Evolutionary conservation across 1,140 invertebrate genomes (phyloP).

Genomic region (Sycophila sp.): DNA sequence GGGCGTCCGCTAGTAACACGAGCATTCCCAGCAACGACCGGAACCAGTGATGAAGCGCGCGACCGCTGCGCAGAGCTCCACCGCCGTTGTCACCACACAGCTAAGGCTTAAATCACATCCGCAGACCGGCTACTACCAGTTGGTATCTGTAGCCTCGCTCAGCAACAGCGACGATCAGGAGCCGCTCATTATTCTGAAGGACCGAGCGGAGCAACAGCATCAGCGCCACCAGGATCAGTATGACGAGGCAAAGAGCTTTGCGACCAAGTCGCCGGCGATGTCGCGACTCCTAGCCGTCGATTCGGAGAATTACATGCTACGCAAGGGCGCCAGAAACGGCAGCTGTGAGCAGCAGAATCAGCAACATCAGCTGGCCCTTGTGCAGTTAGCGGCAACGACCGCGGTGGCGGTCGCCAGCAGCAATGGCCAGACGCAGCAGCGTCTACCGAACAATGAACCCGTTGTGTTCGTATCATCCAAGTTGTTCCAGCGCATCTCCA

Average conservation of each 20-base stretch:
- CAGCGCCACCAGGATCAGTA: constrained; percentile 31
- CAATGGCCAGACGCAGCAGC: constrained; percentile 43
- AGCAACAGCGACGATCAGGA: constrained; percentile 30
- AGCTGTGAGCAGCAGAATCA: neutral
- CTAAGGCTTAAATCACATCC: no score
- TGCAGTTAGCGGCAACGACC: neutral
- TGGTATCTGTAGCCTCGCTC: constrained; percentile 36
- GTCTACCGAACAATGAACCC: constrained; percentile 21
- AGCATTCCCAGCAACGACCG: neutral
- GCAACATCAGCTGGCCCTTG: neutral
- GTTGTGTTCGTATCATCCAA: no score
- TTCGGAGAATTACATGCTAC: constrained; percentile 73
- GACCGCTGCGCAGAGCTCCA: neutral
- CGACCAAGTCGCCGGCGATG: constrained; percentile 56
- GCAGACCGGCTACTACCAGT: no score
- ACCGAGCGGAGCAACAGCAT: neutral
- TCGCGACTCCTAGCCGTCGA: constrained; percentile 66
- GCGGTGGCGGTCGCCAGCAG: neutral
- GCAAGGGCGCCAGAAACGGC: constrained; percentile 49
- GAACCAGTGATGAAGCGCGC: constrained; percentile 13
- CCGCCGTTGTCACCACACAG: neutral
- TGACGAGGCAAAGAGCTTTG: constrained; percentile 27
- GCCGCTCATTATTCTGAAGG: constrained; percentile 4
- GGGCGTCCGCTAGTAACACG: neutral
- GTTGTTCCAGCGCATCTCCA: neutral